These are phyloP conservation scores for Eupristina koningsbergeri DNA, from an alignment of 1,140 invertebrate species.

Conservation along the genomic window DNA sequence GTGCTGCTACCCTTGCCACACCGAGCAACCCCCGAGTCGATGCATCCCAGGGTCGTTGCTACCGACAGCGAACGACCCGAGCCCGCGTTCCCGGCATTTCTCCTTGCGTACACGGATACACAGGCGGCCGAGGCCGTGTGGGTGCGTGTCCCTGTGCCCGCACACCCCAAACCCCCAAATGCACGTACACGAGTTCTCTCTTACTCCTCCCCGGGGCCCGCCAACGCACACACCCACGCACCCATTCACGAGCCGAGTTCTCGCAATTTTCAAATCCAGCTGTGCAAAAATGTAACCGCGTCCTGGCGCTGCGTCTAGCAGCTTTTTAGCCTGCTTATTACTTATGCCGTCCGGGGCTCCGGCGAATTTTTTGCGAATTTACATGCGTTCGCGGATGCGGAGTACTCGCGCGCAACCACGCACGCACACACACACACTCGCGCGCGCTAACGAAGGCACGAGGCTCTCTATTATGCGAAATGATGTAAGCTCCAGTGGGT, in stretches of 20 bases:
- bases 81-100: conserved; percentile 66
- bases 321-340: neutral
- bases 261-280: conserved; percentile 12
- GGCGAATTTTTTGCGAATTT: neutral
- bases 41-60: conserved; percentile 74
- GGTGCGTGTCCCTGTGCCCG: no score
- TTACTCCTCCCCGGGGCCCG: neutral
- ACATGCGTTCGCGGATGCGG: neutral
- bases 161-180: neutral
- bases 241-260: neutral
- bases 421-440: neutral
- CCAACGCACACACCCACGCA: neutral
- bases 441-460: neutral
- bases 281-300: neutral
- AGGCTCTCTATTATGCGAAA: conserved; percentile 4
- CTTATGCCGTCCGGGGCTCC: no score
- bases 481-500: neutral
- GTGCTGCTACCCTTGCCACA: conserved; percentile 62
- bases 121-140: no score
- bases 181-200: neutral
- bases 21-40: conserved; percentile 72
- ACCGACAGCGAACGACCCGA: conserved; percentile 73
- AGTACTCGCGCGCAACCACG: neutral
- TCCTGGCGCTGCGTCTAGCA: neutral
- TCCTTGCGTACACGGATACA: conserved; percentile 27